Evolutionary conservation across 1,140 invertebrate genomes (phyloP).

Genomic region (Drosophila murphyi): DNA sequence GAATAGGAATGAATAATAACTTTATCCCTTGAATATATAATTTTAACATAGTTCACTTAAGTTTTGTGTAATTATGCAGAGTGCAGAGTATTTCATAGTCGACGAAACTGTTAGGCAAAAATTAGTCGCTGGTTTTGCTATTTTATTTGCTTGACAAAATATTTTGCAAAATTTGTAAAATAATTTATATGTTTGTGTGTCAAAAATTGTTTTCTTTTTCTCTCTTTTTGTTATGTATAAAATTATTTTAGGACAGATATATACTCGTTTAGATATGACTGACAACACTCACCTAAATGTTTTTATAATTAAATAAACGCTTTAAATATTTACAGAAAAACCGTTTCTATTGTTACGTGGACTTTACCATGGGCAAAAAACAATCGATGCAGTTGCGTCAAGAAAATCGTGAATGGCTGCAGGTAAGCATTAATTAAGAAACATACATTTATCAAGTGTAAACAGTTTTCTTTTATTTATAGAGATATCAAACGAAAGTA

Average conservation of each 20-base stretch:
- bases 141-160: slow-evolving; percentile 11
- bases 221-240: neutral
- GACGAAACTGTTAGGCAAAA: too few species aligned
- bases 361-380: slow-evolving; percentile 80
- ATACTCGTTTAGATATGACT: neutral
- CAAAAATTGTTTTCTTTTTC: slow-evolving; percentile 4
- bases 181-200: slow-evolving; percentile 17
- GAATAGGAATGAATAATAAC: too few species aligned
- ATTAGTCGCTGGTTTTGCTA: neutral
- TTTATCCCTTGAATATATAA: neutral
- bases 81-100: slow-evolving; percentile 7
- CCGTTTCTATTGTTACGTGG: slow-evolving; percentile 77
- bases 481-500: slow-evolving; percentile 77
- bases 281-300: too few species aligned
- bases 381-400: slow-evolving; percentile 76
- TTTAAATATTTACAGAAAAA: slow-evolving; percentile 67
- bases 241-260: neutral
- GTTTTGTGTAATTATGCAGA: too few species aligned
- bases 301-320: neutral
- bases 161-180: slow-evolving; percentile 31
- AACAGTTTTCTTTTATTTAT: neutral
- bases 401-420: slow-evolving; percentile 73
- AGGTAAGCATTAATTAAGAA: slow-evolving; percentile 41
- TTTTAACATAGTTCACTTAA: neutral
- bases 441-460: neutral